Evolutionary conservation across 2,113 vertebrate genomes (phyloP), one percentile per base, ranked within the genome.

Genomic region (Spizaetus ornatus): DNA sequence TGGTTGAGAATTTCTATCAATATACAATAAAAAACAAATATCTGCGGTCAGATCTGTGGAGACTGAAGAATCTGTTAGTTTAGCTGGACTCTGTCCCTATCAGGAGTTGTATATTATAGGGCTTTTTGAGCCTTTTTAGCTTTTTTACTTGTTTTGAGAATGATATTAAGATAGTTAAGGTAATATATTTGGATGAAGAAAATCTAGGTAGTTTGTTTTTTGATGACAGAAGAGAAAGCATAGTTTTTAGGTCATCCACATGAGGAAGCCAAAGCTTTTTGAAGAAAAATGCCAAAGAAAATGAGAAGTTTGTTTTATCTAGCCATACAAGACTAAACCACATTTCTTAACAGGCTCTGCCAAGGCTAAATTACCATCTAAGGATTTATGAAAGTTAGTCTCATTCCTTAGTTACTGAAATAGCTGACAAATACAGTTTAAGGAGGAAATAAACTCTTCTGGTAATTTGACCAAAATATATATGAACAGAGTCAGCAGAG

Each of bases 71-170:
- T 20, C 6, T 45, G 5, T 66, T 84, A 19, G 0, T 38, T 91
- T 66, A 71, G 11, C 25, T 53, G 19, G 15, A 58, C 11, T 43
- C 3, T 27, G 13, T 15, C 4, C 1, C 38, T 82, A 20, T 23
- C 11, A 43, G 7, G 7, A 69, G 23, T 32, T 5, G 21, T 15
- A 18, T 13, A 25, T 56, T 66, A 11, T 3, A 42, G 9, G 4
- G 3, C 0, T 18, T 70, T 76, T 34, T 4, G 12, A 58, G 4
- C 2, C 1, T 11, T 36, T 45, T 16, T 3, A n/a, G 1, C 2
- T 50, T 78, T 88, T 73, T 86, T 1, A 32, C 7, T 12, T 50
- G 10, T 13, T 84, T 76, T 63, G 66, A 26, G 14, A 67, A 67
- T 3, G 0, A 9, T 45, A 17, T 58, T 73, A 15, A 2, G 6